A percentile compares a stretch with the other conserved stretches of the same genome.
phyloP scores from a whole-genome alignment of 2,797 vertebrate species.

The Spinibarbus caldwelli region DNA sequence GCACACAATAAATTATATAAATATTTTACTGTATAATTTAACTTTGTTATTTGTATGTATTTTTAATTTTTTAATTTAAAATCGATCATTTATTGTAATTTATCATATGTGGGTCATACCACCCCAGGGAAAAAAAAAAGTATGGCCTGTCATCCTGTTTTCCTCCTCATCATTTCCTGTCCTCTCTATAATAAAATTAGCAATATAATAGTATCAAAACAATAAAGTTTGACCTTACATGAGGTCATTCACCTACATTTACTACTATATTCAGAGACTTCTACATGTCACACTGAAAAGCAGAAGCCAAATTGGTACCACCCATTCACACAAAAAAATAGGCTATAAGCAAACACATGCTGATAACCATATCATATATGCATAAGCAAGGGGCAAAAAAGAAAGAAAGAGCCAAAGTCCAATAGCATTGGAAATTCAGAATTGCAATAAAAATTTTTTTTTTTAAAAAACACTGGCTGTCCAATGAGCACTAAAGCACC shows the following conservation, averaged over 20 bases:
- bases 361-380: slow-evolving; percentile 11
- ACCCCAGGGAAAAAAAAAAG: neutral
- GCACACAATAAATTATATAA: too few species aligned
- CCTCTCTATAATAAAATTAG: neutral
- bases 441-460: slow-evolving; percentile 19
- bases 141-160: neutral
- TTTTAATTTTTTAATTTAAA: neutral
- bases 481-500: neutral
- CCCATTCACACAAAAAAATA: neutral
- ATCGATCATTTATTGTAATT: neutral
- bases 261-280: neutral
- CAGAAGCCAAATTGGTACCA: neutral
- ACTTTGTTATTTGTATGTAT: neutral
- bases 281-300: too few species aligned
- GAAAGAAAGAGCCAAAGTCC: neutral
- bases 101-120: neutral
- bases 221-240: neutral
- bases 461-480: neutral
- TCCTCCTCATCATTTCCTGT: neutral
- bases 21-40: too few species aligned
- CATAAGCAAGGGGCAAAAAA: neutral
- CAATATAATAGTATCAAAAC: neutral
- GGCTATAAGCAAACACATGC: neutral
- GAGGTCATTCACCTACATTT: neutral
- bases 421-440: neutral